phyloP scores from a whole-genome alignment of 1,140 invertebrate genomes.

The Hirudo medicinalis region DNA sequence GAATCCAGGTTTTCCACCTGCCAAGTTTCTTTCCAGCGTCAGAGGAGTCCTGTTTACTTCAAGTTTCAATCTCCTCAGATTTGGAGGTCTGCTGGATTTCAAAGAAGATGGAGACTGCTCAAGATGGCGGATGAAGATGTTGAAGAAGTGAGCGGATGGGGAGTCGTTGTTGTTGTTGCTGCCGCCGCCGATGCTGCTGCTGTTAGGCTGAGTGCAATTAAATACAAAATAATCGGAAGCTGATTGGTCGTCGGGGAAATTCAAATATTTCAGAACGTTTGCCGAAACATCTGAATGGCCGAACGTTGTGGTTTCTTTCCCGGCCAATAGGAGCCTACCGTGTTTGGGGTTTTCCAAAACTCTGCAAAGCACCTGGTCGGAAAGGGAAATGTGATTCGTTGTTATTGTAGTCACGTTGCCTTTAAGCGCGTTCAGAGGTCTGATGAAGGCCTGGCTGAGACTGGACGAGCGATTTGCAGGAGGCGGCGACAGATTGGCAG shows the following conservation, averaged over 20 bases:
- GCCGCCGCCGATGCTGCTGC: no score
- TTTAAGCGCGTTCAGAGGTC: conserved; percentile 33
- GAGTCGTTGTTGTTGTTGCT: conserved; percentile 33
- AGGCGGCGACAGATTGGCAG: not conserved
- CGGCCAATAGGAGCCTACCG: conserved; percentile 34
- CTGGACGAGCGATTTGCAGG: conserved; percentile 31
- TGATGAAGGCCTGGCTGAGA: conserved; percentile 36
- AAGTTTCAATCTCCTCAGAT: conserved; percentile 26
- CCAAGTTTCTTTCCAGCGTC: conserved; percentile 31
- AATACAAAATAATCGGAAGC: conserved; percentile 37
- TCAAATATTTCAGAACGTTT: conserved; percentile 34
- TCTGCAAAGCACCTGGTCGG: conserved; percentile 30
- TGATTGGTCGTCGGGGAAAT: conserved; percentile 28
- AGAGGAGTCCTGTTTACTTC: conserved; percentile 31
- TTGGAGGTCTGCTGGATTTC: conserved; percentile 25
- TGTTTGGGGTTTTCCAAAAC: conserved; percentile 37
- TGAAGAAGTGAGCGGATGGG: conserved; percentile 30
- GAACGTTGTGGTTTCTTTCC: conserved; percentile 29
- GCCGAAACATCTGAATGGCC: conserved; percentile 35
- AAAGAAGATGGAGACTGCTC: conserved; percentile 29
- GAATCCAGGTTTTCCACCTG: conserved; percentile 29
- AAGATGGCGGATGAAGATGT: conserved; percentile 33
- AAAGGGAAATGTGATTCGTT: conserved; percentile 32
- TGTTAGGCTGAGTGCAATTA: conserved; percentile 32
- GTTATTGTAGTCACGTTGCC: conserved; percentile 34